phyloP scores from a whole-genome alignment of 2,888 invertebrate genomes.

The Caenorhabditis imperialis region DNA sequence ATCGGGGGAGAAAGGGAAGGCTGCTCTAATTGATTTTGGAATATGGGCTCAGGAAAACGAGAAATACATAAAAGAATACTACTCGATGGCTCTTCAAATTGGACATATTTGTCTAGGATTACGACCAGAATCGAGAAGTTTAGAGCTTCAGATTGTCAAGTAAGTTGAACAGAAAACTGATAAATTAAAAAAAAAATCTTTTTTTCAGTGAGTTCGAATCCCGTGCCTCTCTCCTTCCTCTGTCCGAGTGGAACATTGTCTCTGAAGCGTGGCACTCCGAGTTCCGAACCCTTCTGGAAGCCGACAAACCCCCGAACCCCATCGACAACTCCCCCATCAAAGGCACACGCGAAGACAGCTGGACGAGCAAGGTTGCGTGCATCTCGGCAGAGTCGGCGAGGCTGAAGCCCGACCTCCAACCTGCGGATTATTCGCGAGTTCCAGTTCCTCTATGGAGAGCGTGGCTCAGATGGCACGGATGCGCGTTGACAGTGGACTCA shows the following conservation, averaged over 20 bases:
- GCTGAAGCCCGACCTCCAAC: conserved; percentile 53
- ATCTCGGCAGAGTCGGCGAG: conserved; percentile 64
- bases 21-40: conserved; percentile 66
- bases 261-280: conserved; percentile 65
- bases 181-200: neutral
- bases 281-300: conserved; percentile 52
- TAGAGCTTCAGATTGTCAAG: conserved; percentile 61
- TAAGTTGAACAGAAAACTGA: conserved; percentile 20
- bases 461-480: conserved; percentile 63
- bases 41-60: conserved; percentile 66
- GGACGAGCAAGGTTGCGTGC: conserved; percentile 59
- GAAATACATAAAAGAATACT: conserved; percentile 55
- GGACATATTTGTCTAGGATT: conserved; percentile 73
- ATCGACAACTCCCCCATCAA: conserved; percentile 56
- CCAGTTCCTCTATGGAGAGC: conserved; percentile 64
- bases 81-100: conserved; percentile 62
- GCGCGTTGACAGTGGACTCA: conserved; percentile 52
- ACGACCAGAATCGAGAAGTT: conserved; percentile 58
- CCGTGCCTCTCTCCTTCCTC: conserved; percentile 26
- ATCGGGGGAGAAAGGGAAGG: conserved; percentile 50
- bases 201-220: conserved; percentile 32
- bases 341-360: conserved; percentile 53
- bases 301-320: conserved; percentile 53
- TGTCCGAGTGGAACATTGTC: conserved; percentile 66
- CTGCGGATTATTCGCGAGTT: conserved; percentile 51